Base-by-base conservation (phyloP, 92 coral and sea anemone species). In the Umimayanthus kanabou region DNA sequence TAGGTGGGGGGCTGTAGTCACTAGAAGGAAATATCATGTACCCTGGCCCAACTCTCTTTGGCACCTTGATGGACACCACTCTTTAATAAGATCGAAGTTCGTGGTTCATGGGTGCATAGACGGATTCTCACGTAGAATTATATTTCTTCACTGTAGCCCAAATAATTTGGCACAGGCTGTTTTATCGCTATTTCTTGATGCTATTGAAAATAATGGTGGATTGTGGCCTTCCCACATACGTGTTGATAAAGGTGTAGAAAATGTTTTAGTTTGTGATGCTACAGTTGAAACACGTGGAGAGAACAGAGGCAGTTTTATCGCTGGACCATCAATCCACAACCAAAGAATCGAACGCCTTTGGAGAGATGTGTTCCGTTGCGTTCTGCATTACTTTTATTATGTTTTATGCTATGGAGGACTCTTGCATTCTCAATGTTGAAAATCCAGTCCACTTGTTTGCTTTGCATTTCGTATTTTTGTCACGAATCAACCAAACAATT, bases 61-160 rank as follows among this genome's bases (percentile, higher is more conserved):
- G 94, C 95, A 90, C 75, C 67, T 92, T 45, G 91, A 92, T 90
- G 94, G 94, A 18, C 93, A 90, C 80, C 92, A 93, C 65, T 88
- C 93, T 1, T 87, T 91, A 55, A 91, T 93, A 13, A 79, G 92
- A 13, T 89, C 94, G 94, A 90, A 79, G 50, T 89, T 92, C 55
- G 92, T 94, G 22, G 82, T 93, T 39, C 93, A 90, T 85, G 93
- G 92, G 11, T 93, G 95, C 82, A 88, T 91, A 73, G 96, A 93
- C 80, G 96, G 92, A 9, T 91, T 89, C 73, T 89, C 96, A 49
- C 87, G 94, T 43, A 85, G 90, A 87, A 89, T 93, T 76, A 88
- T 93, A 88, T 93, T 86, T 88, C 80, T 89, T 15, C 84, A 77
- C 53, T 91, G 92, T 47, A 85, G 94, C 57, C 86, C 87, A 64